Evolutionary conservation across 2,113 vertebrate species (phyloP).

Genomic region (Haemorhous mexicanus): DNA sequence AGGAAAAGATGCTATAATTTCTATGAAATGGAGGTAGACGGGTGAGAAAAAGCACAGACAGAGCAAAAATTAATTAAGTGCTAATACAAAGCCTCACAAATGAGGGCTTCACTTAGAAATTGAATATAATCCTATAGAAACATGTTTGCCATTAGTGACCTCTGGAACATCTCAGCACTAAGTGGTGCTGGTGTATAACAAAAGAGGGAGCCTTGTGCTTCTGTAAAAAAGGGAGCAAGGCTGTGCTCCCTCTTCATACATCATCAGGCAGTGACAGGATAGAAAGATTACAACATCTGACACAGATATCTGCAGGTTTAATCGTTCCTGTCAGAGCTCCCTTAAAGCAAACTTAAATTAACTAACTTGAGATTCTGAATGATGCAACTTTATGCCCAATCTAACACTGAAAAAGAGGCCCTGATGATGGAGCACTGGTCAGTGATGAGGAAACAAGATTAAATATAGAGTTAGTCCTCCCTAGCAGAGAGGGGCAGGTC

Average conservation of each 20-base stretch:
- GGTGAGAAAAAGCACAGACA: not conserved
- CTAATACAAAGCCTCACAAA: not conserved
- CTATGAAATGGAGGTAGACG: not conserved
- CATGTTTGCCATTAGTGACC: not conserved
- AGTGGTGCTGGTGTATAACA: constrained; percentile 36
- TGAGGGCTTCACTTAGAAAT: not conserved
- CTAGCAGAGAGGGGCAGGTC: not conserved
- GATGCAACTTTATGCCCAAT: not conserved
- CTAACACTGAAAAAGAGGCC: not conserved
- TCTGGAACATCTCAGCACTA: constrained; percentile 16
- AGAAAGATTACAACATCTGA: not conserved
- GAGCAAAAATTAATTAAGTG: not conserved
- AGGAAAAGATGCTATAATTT: not conserved
- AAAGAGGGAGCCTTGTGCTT: not conserved
- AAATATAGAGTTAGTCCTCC: not conserved
- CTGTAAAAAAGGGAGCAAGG: not conserved
- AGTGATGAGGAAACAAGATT: not conserved
- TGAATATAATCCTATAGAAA: not conserved
- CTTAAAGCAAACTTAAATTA: not conserved
- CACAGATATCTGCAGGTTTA: not conserved
- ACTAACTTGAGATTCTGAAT: not conserved
- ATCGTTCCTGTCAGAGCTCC: not conserved
- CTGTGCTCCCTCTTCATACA: not conserved
- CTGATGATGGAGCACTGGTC: not conserved
- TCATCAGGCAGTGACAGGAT: not conserved